Conservation (phyloP, 2,797 vertebrate species). For the Chanos chanos region DNA sequence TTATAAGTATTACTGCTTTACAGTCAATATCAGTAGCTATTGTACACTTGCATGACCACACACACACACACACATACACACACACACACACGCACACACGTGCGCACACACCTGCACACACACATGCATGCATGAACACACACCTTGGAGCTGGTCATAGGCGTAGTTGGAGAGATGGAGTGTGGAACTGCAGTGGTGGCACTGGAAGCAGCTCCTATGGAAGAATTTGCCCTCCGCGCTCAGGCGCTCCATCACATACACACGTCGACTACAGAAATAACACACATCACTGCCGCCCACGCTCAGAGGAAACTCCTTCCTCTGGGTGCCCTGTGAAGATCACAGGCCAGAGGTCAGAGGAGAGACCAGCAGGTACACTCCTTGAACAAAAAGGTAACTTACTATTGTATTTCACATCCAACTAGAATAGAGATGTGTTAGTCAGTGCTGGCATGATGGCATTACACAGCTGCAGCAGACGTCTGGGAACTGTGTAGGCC, state of each 20-base stretch:
- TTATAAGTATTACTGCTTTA: not conserved
- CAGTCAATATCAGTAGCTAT: conserved; percentile 26
- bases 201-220: conserved; percentile 93
- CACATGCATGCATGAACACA: conserved; percentile 42
- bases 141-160: conserved; percentile 79
- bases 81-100: not conserved
- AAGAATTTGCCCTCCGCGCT: conserved; percentile 95
- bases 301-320: conserved; percentile 77
- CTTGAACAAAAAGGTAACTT: too few species aligned
- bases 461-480: too few species aligned
- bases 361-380: too few species aligned
- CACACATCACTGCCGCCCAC: conserved; percentile 84
- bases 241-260: conserved; percentile 93
- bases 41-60: not conserved
- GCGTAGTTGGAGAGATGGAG: conserved; percentile 80
- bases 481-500: not conserved
- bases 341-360: not conserved
- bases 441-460: too few species aligned
- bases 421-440: too few species aligned
- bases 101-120: not conserved
- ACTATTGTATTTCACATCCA: too few species aligned
- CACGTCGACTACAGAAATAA: conserved; percentile 84
- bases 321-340: conserved; percentile 75
- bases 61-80: conserved; percentile 10
- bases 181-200: conserved; percentile 76